Base-by-base conservation (phyloP, 2,113 vertebrate genomes). In the Gallinago paraguaiae region DNA sequence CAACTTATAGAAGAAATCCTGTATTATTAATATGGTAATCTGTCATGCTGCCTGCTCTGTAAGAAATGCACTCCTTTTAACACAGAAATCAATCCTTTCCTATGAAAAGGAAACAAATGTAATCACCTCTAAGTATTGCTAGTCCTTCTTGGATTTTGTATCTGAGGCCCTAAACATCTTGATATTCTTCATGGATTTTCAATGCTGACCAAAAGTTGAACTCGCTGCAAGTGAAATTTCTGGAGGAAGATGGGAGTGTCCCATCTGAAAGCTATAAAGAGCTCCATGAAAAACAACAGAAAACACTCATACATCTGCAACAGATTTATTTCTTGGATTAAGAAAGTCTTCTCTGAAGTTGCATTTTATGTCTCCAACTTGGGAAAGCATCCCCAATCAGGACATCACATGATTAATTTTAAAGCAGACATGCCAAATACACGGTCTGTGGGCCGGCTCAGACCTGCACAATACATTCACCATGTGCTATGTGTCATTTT, bases 191-290 rank as follows among this genome's bases (percentile, higher is more conserved):
- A 19, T 37, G 75, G 50, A 48, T 57, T 89, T 96, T 70, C 57
- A 77, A 59, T 48, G 63, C 83, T 94, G 95, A 89, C 86, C 92
- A 96, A 56, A 88, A 91, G 50, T 82, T 97, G 88, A 96, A 96
- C 93, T 87, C 53, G 2, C 57, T 91, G 81, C 80, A 84, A 95
- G 86, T 91, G 77, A 87, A 92, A 82, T 93, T 95, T 92, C 77
- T 96, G 92, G 69, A 92, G 93, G 81, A 82, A 90, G 69, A 77
- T 76, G 93, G 92, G 93, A 92, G 82, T 82, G 88, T 46, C 95
- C 61, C 95, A 96, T 96, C 88, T 96, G 95, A 94, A 96, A 95
- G 77, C 80, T 84, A 96, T 94, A 96, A 95, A 93, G 72, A 92
- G 31, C 39, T 86, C 60, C 31, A 68, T 28, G 69, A 78, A 95